phyloP scores from a whole-genome alignment of 1,140 invertebrate species.

The Drosophila kanapiae region DNA sequence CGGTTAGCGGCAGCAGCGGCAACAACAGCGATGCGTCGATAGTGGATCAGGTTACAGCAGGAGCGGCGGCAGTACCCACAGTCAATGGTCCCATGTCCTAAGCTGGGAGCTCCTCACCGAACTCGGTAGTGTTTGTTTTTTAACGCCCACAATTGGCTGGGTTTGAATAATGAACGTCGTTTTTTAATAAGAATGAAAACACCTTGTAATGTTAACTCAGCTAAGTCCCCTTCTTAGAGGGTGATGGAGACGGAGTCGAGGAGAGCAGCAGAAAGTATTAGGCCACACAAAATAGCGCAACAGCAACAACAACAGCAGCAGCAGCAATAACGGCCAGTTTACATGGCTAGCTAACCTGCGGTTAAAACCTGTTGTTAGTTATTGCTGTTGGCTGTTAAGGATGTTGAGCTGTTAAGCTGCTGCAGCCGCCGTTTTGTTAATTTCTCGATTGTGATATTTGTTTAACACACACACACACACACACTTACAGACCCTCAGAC shows the following conservation, averaged over 20 bases:
- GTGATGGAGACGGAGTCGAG: slow-evolving; percentile 33
- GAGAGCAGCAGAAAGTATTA: slow-evolving; percentile 41
- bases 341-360: slow-evolving; percentile 8
- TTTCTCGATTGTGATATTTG: slow-evolving; percentile 84
- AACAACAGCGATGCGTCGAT: slow-evolving; percentile 33
- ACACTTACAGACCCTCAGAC: slow-evolving; percentile 36
- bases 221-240: slow-evolving; percentile 52
- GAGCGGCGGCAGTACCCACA: slow-evolving; percentile 29
- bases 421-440: slow-evolving; percentile 81
- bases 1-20: slow-evolving; percentile 36
- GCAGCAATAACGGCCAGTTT: slow-evolving; percentile 14
- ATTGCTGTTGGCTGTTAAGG: slow-evolving; percentile 43
- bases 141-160: slow-evolving; percentile 29
- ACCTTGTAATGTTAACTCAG: slow-evolving; percentile 56
- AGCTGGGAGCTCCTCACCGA: slow-evolving; percentile 30
- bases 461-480: slow-evolving; percentile 72
- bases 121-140: slow-evolving; percentile 46
- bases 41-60: slow-evolving; percentile 38
- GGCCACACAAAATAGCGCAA: slow-evolving; percentile 30
- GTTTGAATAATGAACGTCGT: slow-evolving; percentile 59
- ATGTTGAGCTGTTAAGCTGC: slow-evolving; percentile 48
- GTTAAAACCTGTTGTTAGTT: slow-evolving; percentile 23
- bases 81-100: slow-evolving; percentile 81
- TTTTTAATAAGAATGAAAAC: slow-evolving; percentile 51
- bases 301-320: slow-evolving; percentile 21